Evolutionary conservation across 2,888 invertebrate genomes (phyloP).

Genomic region (Meliscaeva auricollis): DNA sequence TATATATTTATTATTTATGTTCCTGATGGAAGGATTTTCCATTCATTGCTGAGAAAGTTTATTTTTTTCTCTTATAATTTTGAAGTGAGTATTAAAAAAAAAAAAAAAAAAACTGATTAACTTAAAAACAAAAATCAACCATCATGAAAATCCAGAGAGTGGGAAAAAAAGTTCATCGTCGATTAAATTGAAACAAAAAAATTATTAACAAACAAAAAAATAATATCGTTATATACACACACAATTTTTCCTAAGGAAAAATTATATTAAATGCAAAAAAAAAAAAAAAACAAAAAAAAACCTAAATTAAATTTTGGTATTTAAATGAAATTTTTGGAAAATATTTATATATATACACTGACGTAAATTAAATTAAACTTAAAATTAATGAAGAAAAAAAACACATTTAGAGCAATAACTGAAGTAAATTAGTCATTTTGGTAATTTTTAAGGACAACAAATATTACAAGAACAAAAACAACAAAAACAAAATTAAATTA

Average conservation of each 20-base stretch:
- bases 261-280: conserved; percentile 77
- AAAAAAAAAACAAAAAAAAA: conserved; percentile 81
- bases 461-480: conserved; percentile 37
- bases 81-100: conserved; percentile 46
- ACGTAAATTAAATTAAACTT: conserved; percentile 81
- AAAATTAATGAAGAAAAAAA: conserved; percentile 76
- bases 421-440: conserved; percentile 75
- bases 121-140: neutral
- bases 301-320: conserved; percentile 86
- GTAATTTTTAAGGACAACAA: conserved; percentile 69
- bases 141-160: conserved; percentile 38
- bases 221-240: conserved; percentile 74
- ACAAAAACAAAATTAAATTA: conserved; percentile 39
- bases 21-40: conserved; percentile 71
- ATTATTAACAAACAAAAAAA: conserved; percentile 12
- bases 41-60: conserved; percentile 50
- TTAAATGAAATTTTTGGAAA: conserved; percentile 86
- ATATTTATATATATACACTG: conserved; percentile 84
- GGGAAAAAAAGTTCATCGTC: conserved; percentile 45
- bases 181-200: conserved; percentile 42
- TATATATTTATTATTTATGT: conserved; percentile 56
- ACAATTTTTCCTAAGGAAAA: conserved; percentile 74
- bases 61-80: conserved; percentile 22
- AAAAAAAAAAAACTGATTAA: conserved; percentile 8
- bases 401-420: conserved; percentile 81